Base-by-base conservation (phyloP, 2,113 vertebrate species). In the Hemichromis elongatus region DNA sequence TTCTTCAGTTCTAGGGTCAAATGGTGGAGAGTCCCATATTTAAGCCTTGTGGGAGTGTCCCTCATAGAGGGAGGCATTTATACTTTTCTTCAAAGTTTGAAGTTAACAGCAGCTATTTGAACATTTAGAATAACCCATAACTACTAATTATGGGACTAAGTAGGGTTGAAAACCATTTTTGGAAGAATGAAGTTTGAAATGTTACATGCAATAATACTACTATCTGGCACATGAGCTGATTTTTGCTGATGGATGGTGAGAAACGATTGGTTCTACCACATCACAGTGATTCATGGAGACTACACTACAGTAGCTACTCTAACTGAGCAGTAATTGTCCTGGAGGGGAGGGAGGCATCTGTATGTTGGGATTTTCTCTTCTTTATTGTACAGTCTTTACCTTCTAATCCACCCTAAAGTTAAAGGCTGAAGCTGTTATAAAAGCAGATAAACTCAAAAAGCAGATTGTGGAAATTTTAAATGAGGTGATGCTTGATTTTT, bases 351-450 rank as follows among this genome's bases (percentile, higher is more conserved):
- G n/a, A n/a, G n/a, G n/a, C n/a, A n/a, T n/a, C n/a, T 63, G 19
- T 37, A 5, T 63, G 6, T 63, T 63, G 6, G 4, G 59, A 0
- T 37, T 63, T 37, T 63, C 59, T 63, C 33, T 37, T 33, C 59
- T 63, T 63, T 13, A 37, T n/a, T 63, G 59, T 37, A 63, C 1
- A 37, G 4, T 7, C 59, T 13, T 63, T 37, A 3, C 33, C 0
- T 37, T 4, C n/a, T n/a, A 63, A 37, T 63, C 33, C 11, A 66
- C 61, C 11, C 30, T 0, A 37, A 40, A 66, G 0, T 66, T 40
- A 5, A 42, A 42, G 63, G 63, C 12, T 66, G 4, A 47, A 47
- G 24, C 66, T 47, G 7, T 16, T 28, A 3, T 47, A 73, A 47
- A 73, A 70, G 40, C 18, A 47, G 14, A 47, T 47, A 47, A 47